Evolutionary conservation across 2,797 vertebrate genomes (phyloP), one percentile per base, ranked within the genome.

Genomic region (Phoebastria nigripes): DNA sequence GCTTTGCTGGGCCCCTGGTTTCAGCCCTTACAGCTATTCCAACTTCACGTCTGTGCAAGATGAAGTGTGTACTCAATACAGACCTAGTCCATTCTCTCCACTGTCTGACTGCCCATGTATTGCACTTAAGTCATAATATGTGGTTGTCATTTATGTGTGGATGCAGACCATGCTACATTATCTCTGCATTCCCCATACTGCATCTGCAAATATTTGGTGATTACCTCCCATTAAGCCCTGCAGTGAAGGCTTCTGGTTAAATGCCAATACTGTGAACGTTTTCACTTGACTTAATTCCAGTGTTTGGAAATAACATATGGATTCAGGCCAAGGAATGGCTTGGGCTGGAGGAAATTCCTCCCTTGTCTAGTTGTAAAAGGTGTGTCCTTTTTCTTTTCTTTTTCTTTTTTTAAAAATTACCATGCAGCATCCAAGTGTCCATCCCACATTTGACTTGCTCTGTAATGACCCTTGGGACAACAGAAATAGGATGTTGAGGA

Each of bases 371-470:
- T 52, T 82, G 37, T 69, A 39, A 90, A 86, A 70, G 22, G 4
- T 1, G 11, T 87, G 14, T 44, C 26, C 19, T 80, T 74, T 81
- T 42, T 37, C 5, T 85, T 88, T 86, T 85, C 17, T 81, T 2
- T 87, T 79, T 67, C 7, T 47, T 55, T 28, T 71, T 52, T 65
- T 25, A 59, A 77, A 73, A 87, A 66, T 41, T 35, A 41, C 22
- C 5, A 0, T 65, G 21, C 76, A 98, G 97, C 13, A 35, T 74
- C 94, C 91, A 41, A 71, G 9, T 20, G 49, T 93, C 29, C 82
- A 85, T 58, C 98, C 99, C 8, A 97, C 95, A 37, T 99, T 99
- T 66, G 97, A 98, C 70, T 95, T 97, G 41, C 97, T 98, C 78
- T 24, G 24, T n/a, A 98, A 98, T 81, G 97, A 98, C 65, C 97